A percentile compares a stretch with the other conserved stretches of the same genome.
phyloP scores from a whole-genome alignment of 2,888 invertebrate species.

The Nemotelus pantherinus region DNA sequence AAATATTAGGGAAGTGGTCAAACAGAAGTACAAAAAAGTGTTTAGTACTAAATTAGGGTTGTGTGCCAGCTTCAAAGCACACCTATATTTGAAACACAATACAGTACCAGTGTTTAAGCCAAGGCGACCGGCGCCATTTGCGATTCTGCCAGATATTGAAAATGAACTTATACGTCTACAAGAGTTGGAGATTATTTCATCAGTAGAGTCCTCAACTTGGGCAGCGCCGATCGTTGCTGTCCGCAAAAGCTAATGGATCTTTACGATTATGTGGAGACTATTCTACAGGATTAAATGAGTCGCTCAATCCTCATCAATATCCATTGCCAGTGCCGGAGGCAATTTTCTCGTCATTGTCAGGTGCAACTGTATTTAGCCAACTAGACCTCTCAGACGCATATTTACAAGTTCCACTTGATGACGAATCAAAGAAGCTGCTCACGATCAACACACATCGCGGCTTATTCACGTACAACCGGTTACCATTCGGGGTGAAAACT shows the following conservation, averaged over 20 bases:
- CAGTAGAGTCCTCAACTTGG: constrained; percentile 36
- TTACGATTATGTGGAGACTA: constrained; percentile 52
- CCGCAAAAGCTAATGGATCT: constrained; percentile 48
- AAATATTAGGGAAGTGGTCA: background rate
- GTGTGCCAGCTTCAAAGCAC: background rate
- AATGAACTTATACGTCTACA: background rate
- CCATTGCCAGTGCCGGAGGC: constrained; percentile 45
- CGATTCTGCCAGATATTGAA: background rate
- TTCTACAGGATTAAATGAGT: constrained; percentile 52
- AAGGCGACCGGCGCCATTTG: constrained; percentile 46
- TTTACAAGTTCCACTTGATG: background rate
- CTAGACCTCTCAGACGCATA: background rate
- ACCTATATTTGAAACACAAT: constrained; percentile 2
- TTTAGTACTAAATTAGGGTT: background rate
- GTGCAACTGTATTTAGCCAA: background rate
- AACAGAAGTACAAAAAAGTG: background rate
- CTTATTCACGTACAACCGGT: constrained; percentile 46
- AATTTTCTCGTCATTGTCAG: background rate
- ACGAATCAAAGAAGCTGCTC: constrained; percentile 48
- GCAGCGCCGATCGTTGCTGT: constrained; percentile 52
- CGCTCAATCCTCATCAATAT: constrained; percentile 51
- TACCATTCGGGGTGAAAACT: background rate
- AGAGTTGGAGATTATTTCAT: background rate
- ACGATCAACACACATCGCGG: background rate
- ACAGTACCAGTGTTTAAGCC: constrained; percentile 37